Conservation (phyloP, 2,797 vertebrate species). For the Acrocephalus scirpaceus region DNA sequence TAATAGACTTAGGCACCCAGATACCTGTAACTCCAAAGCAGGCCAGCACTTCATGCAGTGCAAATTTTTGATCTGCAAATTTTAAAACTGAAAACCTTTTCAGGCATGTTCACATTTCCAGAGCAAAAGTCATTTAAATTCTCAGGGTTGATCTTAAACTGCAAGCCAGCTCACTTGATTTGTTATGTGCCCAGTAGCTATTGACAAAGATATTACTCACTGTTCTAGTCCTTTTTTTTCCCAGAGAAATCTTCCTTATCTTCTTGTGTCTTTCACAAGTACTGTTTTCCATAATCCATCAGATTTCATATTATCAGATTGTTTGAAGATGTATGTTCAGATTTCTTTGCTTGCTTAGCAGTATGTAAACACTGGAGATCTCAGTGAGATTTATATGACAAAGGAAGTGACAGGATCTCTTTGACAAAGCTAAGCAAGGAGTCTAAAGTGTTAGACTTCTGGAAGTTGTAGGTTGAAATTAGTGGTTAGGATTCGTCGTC, state of each 20-base stretch:
- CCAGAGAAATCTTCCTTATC: constrained; percentile 13
- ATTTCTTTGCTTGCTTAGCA: constrained; percentile 48
- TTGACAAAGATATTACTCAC: constrained; percentile 47
- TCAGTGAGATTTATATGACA: constrained; percentile 30
- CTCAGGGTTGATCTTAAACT: not conserved
- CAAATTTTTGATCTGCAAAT: not conserved
- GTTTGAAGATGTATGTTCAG: constrained; percentile 52
- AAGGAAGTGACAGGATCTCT: constrained; percentile 36
- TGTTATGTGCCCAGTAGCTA: constrained; percentile 10
- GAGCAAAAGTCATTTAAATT: constrained; percentile 25
- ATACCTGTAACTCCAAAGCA: not conserved
- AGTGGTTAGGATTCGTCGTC: not conserved
- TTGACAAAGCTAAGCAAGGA: not conserved
- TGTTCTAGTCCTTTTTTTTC: not conserved
- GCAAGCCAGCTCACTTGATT: not conserved
- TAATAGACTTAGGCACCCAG: not conserved
- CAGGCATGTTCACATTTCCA: not conserved
- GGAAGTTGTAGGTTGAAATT: not conserved
- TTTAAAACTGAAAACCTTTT: not conserved
- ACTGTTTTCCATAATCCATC: constrained; percentile 41
- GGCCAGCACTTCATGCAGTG: not conserved
- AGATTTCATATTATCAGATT: constrained; percentile 51
- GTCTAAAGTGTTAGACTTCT: not conserved
- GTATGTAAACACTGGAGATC: constrained; percentile 37
- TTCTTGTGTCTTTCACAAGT: constrained; percentile 10